These are phyloP conservation scores for Rostratula benghalensis DNA, from an alignment of 2,113 vertebrate genomes.

Conservation along the genomic window DNA sequence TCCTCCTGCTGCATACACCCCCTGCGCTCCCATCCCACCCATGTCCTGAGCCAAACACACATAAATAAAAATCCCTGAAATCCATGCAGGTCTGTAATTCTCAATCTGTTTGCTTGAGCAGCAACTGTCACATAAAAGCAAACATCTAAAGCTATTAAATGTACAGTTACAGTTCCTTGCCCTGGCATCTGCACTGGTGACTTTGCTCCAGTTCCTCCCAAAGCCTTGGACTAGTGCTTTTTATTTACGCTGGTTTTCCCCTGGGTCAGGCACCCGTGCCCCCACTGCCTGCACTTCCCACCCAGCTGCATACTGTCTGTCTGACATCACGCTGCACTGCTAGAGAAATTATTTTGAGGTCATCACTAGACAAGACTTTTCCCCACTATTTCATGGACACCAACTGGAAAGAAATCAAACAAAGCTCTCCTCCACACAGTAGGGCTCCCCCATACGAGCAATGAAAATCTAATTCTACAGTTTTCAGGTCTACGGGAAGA, in stretches of 20 bases:
- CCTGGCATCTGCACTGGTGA: slow-evolving; percentile 50
- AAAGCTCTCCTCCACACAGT: background rate
- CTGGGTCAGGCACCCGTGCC: background rate
- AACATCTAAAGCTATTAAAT: slow-evolving; percentile 33
- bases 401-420: background rate
- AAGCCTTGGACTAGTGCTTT: background rate
- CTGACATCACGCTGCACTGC: background rate
- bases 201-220: slow-evolving; percentile 40
- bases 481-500: background rate
- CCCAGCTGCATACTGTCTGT: background rate
- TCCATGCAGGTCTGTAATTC: background rate
- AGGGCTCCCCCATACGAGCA: background rate
- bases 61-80: background rate
- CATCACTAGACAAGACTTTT: background rate
- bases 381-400: background rate
- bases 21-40: background rate
- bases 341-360: background rate
- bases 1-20: background rate
- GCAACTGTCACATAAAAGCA: slow-evolving; percentile 46
- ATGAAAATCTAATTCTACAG: background rate
- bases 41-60: background rate
- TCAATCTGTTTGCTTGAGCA: slow-evolving; percentile 46
- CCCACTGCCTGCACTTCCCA: background rate
- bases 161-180: background rate
- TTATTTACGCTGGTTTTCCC: background rate